These are phyloP conservation scores for Lacanobia wlatinum DNA, from an alignment of 2,888 invertebrate species.

Conservation along the genomic window DNA sequence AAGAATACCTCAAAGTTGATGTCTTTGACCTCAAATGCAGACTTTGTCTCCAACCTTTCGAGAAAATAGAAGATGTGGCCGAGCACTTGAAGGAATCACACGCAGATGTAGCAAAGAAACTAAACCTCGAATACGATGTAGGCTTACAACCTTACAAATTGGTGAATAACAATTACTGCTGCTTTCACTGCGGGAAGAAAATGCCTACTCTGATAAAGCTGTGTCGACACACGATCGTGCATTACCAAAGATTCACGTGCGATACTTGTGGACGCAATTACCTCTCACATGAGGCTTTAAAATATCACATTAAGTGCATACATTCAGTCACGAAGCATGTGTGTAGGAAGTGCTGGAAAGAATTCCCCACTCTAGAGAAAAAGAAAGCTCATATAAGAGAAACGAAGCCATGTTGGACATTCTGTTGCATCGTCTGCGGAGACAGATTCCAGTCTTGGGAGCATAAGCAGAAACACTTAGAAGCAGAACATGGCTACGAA, in stretches of 20 bases:
- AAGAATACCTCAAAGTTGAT: conserved; percentile 84
- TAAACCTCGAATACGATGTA: conserved; percentile 77
- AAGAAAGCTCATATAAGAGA: conserved; percentile 77
- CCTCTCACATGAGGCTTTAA: conserved; percentile 78
- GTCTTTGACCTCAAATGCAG: conserved; percentile 79
- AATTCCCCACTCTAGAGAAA: conserved; percentile 75
- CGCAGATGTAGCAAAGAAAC: conserved; percentile 61
- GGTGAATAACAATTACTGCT: conserved; percentile 78
- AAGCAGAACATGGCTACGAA: conserved; percentile 74
- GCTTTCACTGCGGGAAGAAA: conserved; percentile 78
- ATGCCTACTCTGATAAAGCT: conserved; percentile 79
- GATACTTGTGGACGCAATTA: conserved; percentile 84
- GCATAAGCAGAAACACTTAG: conserved; percentile 79
- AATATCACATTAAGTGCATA: conserved; percentile 79
- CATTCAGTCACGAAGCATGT: conserved; percentile 75
- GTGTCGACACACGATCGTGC: conserved; percentile 81
- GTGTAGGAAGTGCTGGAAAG: conserved; percentile 83
- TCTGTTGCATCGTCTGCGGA: conserved; percentile 79
- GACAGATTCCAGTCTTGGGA: conserved; percentile 85
- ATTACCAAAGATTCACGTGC: conserved; percentile 82
- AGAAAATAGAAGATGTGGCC: conserved; percentile 75
- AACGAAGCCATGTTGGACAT: conserved; percentile 80
- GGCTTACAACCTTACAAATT: conserved; percentile 82
- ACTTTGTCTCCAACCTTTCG: conserved; percentile 73
- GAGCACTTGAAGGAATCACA: conserved; percentile 78